Percentiles rank a stretch among this genome's conserved stretches.
Conservation (phyloP, 2,797 vertebrate genomes). For the Enteromius mattozi region DNA sequence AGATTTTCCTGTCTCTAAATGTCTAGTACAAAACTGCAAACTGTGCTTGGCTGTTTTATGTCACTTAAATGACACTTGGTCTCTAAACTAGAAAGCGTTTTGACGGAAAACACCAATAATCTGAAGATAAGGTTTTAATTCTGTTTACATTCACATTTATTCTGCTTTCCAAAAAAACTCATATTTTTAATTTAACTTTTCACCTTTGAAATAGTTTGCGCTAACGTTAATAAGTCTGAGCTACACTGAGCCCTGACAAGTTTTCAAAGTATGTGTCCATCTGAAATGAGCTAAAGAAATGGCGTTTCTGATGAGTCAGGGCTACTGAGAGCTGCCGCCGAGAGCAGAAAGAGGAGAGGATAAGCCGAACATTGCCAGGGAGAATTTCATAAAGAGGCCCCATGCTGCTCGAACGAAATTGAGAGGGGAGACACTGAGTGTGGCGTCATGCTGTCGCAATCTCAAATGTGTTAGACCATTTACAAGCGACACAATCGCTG, state of each 20-base stretch:
- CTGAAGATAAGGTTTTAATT: background rate
- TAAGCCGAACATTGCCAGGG: conserved; percentile 59
- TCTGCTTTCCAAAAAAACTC: too few species aligned
- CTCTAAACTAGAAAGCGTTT: background rate
- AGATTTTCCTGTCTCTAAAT: background rate
- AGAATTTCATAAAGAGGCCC: conserved; percentile 63
- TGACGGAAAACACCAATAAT: background rate
- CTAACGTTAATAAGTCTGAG: background rate
- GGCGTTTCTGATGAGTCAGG: conserved; percentile 9
- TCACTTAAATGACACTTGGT: background rate
- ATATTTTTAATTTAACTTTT: background rate
- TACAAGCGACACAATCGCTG: conserved; percentile 42
- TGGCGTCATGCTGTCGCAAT: conserved; percentile 58
- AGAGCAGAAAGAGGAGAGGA: conserved; percentile 43
- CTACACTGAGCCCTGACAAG: conserved; percentile 9
- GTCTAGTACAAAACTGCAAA: background rate
- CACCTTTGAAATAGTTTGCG: background rate
- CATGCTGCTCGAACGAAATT: conserved; percentile 58
- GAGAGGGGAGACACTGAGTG: conserved; percentile 56
- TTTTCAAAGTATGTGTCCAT: conserved; percentile 27
- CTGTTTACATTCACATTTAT: background rate
- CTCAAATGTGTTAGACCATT: conserved; percentile 52
- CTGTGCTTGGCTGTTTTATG: background rate
- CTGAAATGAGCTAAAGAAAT: conserved; percentile 11
- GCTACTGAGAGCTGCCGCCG: background rate